A percentile compares a stretch with the other conserved stretches of the same genome.
These are phyloP conservation scores for Halictus quadricinctus DNA, from an alignment of 2,888 invertebrate genomes.

Conservation along the genomic window DNA sequence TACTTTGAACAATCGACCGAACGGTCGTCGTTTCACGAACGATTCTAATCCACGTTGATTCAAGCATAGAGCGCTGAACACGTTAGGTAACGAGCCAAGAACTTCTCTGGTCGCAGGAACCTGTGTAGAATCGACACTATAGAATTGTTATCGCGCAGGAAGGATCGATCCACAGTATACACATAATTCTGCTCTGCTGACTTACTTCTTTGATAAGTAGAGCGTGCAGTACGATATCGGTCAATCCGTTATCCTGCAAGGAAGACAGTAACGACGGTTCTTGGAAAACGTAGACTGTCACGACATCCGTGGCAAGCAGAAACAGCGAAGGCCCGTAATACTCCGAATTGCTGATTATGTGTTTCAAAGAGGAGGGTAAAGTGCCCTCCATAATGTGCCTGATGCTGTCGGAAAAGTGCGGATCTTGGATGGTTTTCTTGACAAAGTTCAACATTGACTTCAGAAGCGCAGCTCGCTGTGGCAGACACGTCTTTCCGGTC, in stretches of 20 bases:
- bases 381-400: slow-evolving; percentile 94
- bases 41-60: slow-evolving; percentile 91
- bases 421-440: slow-evolving; percentile 92
- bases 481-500: slow-evolving; percentile 87
- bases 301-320: slow-evolving; percentile 91
- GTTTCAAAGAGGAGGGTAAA: slow-evolving; percentile 90
- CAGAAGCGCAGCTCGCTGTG: slow-evolving; percentile 91
- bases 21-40: slow-evolving; percentile 91
- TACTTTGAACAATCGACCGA: slow-evolving; percentile 91
- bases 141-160: background rate
- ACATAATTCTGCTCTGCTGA: slow-evolving; percentile 43
- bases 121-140: slow-evolving; percentile 66
- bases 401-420: slow-evolving; percentile 91
- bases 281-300: slow-evolving; percentile 92
- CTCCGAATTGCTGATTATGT: slow-evolving; percentile 94
- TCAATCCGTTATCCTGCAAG: slow-evolving; percentile 93
- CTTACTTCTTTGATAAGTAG: slow-evolving; percentile 91
- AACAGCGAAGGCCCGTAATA: slow-evolving; percentile 95
- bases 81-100: slow-evolving; percentile 93
- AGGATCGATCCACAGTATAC: background rate
- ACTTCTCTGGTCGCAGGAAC: slow-evolving; percentile 89
- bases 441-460: slow-evolving; percentile 95
- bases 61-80: slow-evolving; percentile 93
- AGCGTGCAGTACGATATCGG: slow-evolving; percentile 93
- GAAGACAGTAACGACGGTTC: slow-evolving; percentile 93